These are phyloP conservation scores for Tenthredo mesomela DNA, from an alignment of 2,888 invertebrate genomes.

Conservation along the genomic window DNA sequence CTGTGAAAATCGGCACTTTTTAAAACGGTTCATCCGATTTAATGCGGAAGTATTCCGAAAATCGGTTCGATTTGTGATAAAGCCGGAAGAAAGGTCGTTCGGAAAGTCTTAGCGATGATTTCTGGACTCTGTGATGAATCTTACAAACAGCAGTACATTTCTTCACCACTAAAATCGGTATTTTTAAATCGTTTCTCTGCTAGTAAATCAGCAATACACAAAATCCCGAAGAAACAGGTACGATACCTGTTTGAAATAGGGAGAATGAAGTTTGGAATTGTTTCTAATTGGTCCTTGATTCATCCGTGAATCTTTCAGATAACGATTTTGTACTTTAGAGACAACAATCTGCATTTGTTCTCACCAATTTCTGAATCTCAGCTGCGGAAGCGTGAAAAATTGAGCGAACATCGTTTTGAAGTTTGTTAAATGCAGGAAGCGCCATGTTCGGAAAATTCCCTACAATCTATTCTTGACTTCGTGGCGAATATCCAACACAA, in stretches of 20 bases:
- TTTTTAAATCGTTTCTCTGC: neutral
- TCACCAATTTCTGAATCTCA: neutral
- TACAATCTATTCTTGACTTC: neutral
- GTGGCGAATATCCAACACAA: neutral
- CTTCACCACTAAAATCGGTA: neutral
- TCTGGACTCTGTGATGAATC: neutral
- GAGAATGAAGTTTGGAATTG: too few species aligned
- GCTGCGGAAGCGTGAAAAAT: neutral
- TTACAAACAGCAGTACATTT: neutral
- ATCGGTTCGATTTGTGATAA: neutral
- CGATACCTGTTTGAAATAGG: neutral
- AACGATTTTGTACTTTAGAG: neutral
- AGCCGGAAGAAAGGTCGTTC: neutral
- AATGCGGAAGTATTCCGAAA: neutral
- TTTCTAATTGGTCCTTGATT: neutral
- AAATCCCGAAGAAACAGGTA: neutral
- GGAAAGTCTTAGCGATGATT: neutral
- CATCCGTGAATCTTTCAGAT: neutral
- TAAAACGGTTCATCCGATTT: neutral
- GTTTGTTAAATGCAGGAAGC: neutral
- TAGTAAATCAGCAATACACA: neutral
- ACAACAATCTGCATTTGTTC: too few species aligned
- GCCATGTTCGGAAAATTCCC: neutral
- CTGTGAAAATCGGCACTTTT: slow-evolving; percentile 4
- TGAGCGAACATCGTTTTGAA: neutral